Base-by-base conservation (phyloP, 35 echinoderm and acorn worm genomes). In the Nesometra sesokonis region DNA sequence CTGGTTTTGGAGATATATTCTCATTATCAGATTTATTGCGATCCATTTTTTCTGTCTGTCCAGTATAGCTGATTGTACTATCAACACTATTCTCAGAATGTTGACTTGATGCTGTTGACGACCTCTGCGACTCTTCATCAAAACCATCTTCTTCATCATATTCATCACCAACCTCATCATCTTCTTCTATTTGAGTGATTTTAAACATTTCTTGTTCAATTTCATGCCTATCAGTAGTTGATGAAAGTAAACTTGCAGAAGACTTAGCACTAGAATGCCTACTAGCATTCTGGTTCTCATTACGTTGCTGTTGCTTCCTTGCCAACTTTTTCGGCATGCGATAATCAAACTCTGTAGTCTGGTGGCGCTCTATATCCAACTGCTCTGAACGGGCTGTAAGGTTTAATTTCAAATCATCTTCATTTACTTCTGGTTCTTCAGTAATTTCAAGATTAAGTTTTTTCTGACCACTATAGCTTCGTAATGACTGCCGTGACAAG, bases 341-440 rank as follows among this genome's bases (percentile, higher is more conserved):
- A 85, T 97, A 97, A 77, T 97, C 94, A 85, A 97, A 97, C 7
- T 88, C 82, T 36, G 90, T 88, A 17, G 7, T 89, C 3, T 37
- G 76, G 39, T 97, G 94, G 34, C 94, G 38, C 36, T 90, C 39
- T 34, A 76, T 89, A 33, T 89, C 85, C 15, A 90, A 77, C 30
- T 89, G 82, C 32, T 85, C 57, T 33, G 94, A 90, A 47, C 94
- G 82, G 57, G 88, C 85, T 15, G 90, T 93, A 46, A 95, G 29
- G 79, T 89, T 79, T 27, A 82, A 37, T 43, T 97, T 91, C 67
- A 88, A 81, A 19, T 92, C 91, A 30, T 95, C 78, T 31, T 36
- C 30, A 31, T 91, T 80, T 23, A 85, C 77, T 79, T 89, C 85
- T 17, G n/a, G 35, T 33, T 87, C 80, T 84, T 91, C 83, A 80